Evolutionary conservation across 2,888 invertebrate genomes (phyloP), one percentile per base, ranked within the genome.

Genomic region (Eilema depressum): DNA sequence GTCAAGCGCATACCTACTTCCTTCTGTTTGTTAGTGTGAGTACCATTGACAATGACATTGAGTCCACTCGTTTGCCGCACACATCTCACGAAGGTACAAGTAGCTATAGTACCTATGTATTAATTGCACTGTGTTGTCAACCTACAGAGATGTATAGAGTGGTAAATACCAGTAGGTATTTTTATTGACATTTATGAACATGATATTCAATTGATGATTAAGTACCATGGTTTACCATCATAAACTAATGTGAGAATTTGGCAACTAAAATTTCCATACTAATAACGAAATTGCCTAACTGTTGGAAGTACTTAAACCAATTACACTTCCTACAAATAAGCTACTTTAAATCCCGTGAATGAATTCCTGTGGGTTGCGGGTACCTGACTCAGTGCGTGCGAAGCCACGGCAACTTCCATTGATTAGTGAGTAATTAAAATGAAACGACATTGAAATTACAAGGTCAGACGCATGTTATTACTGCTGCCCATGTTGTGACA

Each of bases 21-120:
- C 20, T 71, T 64, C 47, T 63, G 60, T 64, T 61, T 67, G 20
- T 47, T 30, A 63, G 65, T 47, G 63, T 53, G 4, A 63, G 23
- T 74, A 65, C 74, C 47, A 53, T 20, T 53, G n/a, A 53, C 53
- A 53, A 53, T 76, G 80, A 70, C 82, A 72, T 79, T 81, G 72
- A 79, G 66, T 65, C 66, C 77, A 59, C 64, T 68, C 67, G 61
- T 68, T 75, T 56, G 37, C 37, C 59, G 60, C 60, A 28, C 61
- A 47, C 56, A 11, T 53, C 26, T 59, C 59, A 17, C 7, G n/a
- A n/a, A n/a, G n/a, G n/a, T 59, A 59, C 57, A 12, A 5, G 11
- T 63, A 17, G 17, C 0, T 63, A 26, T 10, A 5, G 11, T 63
- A 17, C 25, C 0, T 63, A 26, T 10, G 53, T 47, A 47, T 47